Conservation (phyloP, 2,888 invertebrate genomes). For the Lasioglossum morio region DNA sequence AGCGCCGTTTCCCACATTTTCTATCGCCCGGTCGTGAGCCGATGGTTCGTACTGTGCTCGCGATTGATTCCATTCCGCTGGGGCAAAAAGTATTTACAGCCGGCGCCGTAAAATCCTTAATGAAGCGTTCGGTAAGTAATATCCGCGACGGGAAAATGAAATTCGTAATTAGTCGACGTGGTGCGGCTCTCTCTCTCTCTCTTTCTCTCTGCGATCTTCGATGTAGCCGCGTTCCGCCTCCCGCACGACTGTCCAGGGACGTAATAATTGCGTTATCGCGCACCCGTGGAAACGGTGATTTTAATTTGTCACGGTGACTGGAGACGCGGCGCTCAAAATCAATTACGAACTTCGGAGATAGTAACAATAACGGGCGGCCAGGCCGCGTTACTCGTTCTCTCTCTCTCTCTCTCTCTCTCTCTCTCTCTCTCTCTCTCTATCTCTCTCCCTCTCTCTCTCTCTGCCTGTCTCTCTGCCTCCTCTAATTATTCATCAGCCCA, state of each 20-base stretch:
- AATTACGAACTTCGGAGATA: conserved; percentile 73
- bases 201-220: neutral
- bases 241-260: conserved; percentile 51
- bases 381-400: conserved; percentile 18
- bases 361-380: conserved; percentile 60
- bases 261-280: conserved; percentile 69
- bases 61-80: conserved; percentile 19
- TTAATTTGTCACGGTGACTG: conserved; percentile 71
- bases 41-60: neutral
- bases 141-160: conserved; percentile 47
- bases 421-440: neutral
- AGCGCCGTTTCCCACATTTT: neutral
- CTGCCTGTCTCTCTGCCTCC: neutral
- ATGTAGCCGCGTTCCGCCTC: conserved; percentile 27
- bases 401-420: neutral
- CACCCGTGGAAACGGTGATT: conserved; percentile 66
- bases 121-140: conserved; percentile 33
- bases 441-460: conserved; percentile 12
- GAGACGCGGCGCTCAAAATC: conserved; percentile 70
- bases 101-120: conserved; percentile 28
- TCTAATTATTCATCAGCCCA: conserved; percentile 68
- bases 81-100: conserved; percentile 6
- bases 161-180: conserved; percentile 44
- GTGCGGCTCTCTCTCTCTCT: neutral
- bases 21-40: neutral